phyloP scores from a whole-genome alignment of 2,113 vertebrate genomes.

The Dicrurus megarhynchus region DNA sequence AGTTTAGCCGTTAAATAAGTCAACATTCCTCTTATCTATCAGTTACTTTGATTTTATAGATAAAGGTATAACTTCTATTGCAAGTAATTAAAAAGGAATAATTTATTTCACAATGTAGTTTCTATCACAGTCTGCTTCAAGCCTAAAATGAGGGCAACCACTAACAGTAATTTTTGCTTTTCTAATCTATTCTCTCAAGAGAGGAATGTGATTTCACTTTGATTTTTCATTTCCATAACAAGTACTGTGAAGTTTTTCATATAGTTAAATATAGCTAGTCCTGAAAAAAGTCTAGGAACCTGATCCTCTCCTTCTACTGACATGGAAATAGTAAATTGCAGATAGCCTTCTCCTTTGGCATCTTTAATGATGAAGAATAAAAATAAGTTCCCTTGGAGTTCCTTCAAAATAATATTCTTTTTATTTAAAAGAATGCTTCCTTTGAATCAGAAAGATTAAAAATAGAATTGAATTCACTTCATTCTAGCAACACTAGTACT shows the following conservation, averaged over 20 bases:
- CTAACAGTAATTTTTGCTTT: conserved; percentile 29
- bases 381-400: not conserved
- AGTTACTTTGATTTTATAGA: conserved; percentile 62
- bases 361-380: not conserved
- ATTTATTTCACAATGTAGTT: conserved; percentile 60
- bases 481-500: not conserved
- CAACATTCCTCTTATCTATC: conserved; percentile 52
- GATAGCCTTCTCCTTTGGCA: not conserved
- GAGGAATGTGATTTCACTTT: conserved; percentile 17
- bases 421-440: not conserved
- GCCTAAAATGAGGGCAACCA: conserved; percentile 52
- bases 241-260: not conserved
- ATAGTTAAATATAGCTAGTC: not conserved
- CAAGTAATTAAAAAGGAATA: conserved; percentile 66
- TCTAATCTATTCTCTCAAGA: conserved; percentile 39
- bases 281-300: not conserved
- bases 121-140: conserved; percentile 46
- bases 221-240: conserved; percentile 53
- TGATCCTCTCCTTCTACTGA: not conserved
- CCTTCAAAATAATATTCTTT: not conserved
- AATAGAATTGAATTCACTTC: not conserved
- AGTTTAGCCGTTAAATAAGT: conserved; percentile 56
- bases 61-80: conserved; percentile 57
- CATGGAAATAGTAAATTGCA: not conserved
- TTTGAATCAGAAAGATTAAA: not conserved